Evolutionary conservation across 2,888 invertebrate species (phyloP), one percentile per base, ranked within the genome.

Genomic region (Blomia tropicalis): DNA sequence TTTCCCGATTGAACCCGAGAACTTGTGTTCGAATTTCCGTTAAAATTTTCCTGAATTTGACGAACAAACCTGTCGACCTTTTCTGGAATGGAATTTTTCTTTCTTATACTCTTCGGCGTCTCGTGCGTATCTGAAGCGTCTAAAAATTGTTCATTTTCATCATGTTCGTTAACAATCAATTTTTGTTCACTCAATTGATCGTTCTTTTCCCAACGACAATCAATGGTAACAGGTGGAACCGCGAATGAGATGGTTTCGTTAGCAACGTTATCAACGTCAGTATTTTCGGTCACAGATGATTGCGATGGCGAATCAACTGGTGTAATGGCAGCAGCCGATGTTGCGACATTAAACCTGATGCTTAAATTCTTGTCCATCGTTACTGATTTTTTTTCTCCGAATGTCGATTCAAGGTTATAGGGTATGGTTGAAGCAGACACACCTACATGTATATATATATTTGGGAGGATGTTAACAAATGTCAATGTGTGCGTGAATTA

Each of bases 241-340:
- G 36, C 7, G 36, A 36, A 36, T 36, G 7, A 7, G 7, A 17
- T 11, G 7, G 36, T 11, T 36, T 36, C 36, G 36, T 36, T 30
- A 31, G 11, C 56, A 29, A 36, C 25, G 5, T 5, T 31, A 11
- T 27, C 11, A 23, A 27, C 29, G 23, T 14, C 56, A 2, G 19
- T 25, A 29, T 27, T n/a, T 11, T 19, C 51, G 51, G 51, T 27
- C 7, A n/a, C 14, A 14, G n/a, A n/a, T 27, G 7, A 14, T 11
- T 47, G 7, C 14, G 51, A 27, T 11, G 51, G 51, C n/a, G 51
- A 47, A 47, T 22, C 36, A 17, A 17, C 17, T 36, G 7, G 36
- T 36, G 36, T 47, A 14, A 47, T 47, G 7, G 51, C 7, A 47
- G 51, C 51, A n/a, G 51, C 51, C n/a, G 54, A 54, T 5, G 56